phyloP scores from a whole-genome alignment of 2,797 vertebrate species.

The Lateolabrax maculatus region DNA sequence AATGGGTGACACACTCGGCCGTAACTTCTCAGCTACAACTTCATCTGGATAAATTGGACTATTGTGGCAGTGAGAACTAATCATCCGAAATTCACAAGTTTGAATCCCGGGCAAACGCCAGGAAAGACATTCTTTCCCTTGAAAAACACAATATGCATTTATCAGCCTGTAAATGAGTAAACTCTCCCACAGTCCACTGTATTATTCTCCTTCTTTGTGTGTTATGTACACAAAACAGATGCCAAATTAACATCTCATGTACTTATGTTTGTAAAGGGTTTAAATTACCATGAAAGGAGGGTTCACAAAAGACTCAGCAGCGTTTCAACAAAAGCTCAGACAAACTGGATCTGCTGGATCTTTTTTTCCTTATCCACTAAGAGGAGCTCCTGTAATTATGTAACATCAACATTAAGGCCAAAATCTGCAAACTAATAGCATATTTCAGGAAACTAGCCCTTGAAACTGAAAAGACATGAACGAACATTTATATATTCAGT shows the following conservation, averaged over 20 bases:
- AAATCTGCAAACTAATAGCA: background rate
- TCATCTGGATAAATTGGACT: background rate
- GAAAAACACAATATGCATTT: too few relatives aligned
- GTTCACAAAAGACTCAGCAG: background rate
- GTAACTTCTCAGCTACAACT: background rate
- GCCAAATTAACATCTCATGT: background rate
- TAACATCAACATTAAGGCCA: too few relatives aligned
- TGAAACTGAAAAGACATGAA: background rate
- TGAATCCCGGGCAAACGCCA: background rate
- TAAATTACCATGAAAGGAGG: constrained; percentile 12
- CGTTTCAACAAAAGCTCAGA: background rate
- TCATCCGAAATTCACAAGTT: background rate
- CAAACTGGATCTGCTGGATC: background rate
- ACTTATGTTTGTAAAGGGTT: background rate
- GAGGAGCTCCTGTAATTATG: too few relatives aligned
- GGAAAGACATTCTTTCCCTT: background rate
- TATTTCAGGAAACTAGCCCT: background rate
- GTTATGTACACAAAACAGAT: background rate
- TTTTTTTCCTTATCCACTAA: background rate
- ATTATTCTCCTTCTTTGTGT: background rate
- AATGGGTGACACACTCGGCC: background rate
- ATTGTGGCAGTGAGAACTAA: background rate
- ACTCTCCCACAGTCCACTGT: too few relatives aligned
- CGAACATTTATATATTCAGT: background rate
- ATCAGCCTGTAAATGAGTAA: too few relatives aligned